Percentiles rank a stretch among this genome's conserved stretches.
These are phyloP conservation scores for Thera britannica DNA, from an alignment of 2,888 invertebrate species.

Conservation along the genomic window DNA sequence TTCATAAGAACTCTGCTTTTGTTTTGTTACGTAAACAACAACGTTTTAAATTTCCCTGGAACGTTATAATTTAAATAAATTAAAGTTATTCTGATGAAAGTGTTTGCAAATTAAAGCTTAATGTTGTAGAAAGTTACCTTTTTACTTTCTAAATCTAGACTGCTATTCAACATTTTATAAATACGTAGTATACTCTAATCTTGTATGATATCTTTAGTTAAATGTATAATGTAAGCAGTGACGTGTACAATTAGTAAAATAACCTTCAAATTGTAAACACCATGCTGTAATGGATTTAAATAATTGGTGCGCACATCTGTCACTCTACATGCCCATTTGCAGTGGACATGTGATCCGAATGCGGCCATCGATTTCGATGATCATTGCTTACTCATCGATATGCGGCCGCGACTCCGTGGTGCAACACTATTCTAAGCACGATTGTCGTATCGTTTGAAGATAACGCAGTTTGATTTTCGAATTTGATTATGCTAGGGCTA, in stretches of 20 bases:
- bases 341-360: conserved; percentile 34
- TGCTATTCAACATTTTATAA: not conserved
- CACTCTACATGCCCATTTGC: conserved; percentile 36
- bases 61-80: conserved; percentile 33
- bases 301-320: conserved; percentile 29
- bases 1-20: conserved; percentile 21
- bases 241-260: not conserved
- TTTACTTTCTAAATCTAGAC: conserved; percentile 33
- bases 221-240: too few relatives aligned
- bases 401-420: conserved; percentile 36
- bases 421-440: conserved; percentile 49
- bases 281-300: conserved; percentile 24
- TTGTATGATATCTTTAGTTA: not conserved
- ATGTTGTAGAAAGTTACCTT: conserved; percentile 24
- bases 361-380: conserved; percentile 31
- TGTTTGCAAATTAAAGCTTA: conserved; percentile 22
- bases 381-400: conserved; percentile 38
- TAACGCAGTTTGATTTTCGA: conserved; percentile 26
- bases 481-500: too few relatives aligned
- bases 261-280: conserved; percentile 15
- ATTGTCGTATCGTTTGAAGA: conserved; percentile 32
- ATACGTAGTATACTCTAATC: not conserved
- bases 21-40: conserved; percentile 37
- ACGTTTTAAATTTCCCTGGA: conserved; percentile 28
- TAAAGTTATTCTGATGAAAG: conserved; percentile 18